Evolutionary conservation across 2,888 invertebrate genomes (phyloP).

Genomic region (Mycalesis mineus): DNA sequence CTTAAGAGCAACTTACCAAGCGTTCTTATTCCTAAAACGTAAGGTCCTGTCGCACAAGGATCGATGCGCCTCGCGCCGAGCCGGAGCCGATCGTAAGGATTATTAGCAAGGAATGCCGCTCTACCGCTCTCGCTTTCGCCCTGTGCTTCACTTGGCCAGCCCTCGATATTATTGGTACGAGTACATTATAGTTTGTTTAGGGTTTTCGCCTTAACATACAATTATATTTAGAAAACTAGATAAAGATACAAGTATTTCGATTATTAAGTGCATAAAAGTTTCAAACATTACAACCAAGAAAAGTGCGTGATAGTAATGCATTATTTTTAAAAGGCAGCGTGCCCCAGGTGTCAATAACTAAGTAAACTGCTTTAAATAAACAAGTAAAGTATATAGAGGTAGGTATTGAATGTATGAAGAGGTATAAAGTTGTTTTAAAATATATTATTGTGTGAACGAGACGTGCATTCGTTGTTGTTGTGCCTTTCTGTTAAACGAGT

Average conservation of each 20-base stretch:
- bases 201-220: background rate
- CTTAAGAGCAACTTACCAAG: background rate
- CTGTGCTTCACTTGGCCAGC: conserved; percentile 34
- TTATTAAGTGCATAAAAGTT: no score
- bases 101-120: conserved; percentile 70
- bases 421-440: conserved; percentile 10
- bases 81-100: conserved; percentile 53
- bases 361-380: conserved; percentile 43
- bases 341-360: conserved; percentile 57
- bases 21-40: conserved; percentile 19
- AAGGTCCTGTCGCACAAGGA: conserved; percentile 45
- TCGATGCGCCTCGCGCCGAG: conserved; percentile 43
- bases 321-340: conserved; percentile 31
- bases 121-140: conserved; percentile 65
- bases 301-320: background rate
- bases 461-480: conserved; percentile 20
- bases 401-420: background rate
- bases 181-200: conserved; percentile 46
- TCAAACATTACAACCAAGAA: background rate
- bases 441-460: conserved; percentile 15
- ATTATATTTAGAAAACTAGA: no score
- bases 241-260: no score
- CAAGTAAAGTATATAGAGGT: background rate
- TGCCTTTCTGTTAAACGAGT: conserved; percentile 39
- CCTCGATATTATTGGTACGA: conserved; percentile 46